phyloP scores from a whole-genome alignment of 2,113 vertebrate genomes.

The Oophaga pumilio region DNA sequence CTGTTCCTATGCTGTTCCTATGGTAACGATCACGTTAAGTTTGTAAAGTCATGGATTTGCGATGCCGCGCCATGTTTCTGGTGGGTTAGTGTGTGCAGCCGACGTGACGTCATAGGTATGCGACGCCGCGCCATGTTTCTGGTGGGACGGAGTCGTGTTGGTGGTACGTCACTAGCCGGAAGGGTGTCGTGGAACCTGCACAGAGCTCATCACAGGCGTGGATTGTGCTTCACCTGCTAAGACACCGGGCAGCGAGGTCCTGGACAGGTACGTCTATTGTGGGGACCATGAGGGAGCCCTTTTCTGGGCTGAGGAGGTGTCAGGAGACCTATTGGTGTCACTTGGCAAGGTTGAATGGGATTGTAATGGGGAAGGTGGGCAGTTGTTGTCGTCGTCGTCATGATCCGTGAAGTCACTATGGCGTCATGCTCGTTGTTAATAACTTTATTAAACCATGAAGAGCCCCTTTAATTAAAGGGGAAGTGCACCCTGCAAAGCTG shows the following conservation, averaged over 20 bases:
- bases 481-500: neutral
- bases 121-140: neutral
- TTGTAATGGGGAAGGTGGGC: neutral
- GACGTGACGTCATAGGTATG: neutral
- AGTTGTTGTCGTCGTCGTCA: neutral
- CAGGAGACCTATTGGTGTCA: neutral
- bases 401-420: too few species aligned
- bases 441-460: too few species aligned
- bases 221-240: constrained; percentile 5
- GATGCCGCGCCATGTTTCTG: neutral
- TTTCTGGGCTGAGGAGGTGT: neutral
- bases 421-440: too few species aligned
- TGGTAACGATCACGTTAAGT: neutral
- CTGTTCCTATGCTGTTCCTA: neutral
- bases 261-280: neutral
- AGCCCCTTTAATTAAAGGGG: neutral
- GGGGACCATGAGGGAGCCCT: neutral
- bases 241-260: neutral
- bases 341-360: neutral
- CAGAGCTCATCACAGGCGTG: neutral
- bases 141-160: neutral
- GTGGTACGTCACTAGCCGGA: constrained; percentile 45
- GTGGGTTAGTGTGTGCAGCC: neutral
- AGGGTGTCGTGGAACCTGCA: constrained; percentile 50
- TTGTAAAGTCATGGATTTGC: neutral